A percentile compares a stretch with the other conserved stretches of the same genome.
Evolutionary conservation across 2,797 vertebrate genomes (phyloP).

Genomic region (Manis pentadactyla): DNA sequence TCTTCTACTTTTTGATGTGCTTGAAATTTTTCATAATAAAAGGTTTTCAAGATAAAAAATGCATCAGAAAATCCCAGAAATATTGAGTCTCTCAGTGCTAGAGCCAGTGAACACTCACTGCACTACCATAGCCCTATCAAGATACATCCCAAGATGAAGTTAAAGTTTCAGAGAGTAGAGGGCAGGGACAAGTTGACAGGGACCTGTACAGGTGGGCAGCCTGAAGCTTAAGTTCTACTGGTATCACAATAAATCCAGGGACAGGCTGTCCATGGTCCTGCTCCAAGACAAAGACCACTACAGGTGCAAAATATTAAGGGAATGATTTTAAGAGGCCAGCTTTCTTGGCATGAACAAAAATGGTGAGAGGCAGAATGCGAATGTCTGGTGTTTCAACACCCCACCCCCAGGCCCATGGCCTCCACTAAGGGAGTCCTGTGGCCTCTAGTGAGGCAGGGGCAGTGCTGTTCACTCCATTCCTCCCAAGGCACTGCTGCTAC

Average conservation of each 20-base stretch:
- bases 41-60: neutral
- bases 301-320: neutral
- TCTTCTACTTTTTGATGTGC: neutral
- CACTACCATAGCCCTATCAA: neutral
- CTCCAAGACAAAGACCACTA: neutral
- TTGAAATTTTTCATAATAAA: conserved; percentile 42
- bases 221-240: neutral
- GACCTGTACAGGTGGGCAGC: neutral
- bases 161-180: neutral
- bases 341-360: conserved; percentile 4
- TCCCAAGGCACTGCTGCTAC: neutral
- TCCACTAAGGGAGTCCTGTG: neutral
- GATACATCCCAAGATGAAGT: neutral
- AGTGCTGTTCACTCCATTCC: neutral
- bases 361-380: neutral
- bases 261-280: neutral
- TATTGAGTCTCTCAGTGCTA: neutral
- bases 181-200: neutral
- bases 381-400: neutral
- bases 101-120: neutral
- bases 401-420: neutral
- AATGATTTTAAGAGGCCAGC: neutral
- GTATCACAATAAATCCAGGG: neutral
- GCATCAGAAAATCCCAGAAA: conserved; percentile 12
- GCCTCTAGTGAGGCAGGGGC: neutral